A percentile compares a stretch with the other conserved stretches of the same genome.
Evolutionary conservation across 2,888 invertebrate genomes (phyloP).

Genomic region (Osedax fenrisi): DNA sequence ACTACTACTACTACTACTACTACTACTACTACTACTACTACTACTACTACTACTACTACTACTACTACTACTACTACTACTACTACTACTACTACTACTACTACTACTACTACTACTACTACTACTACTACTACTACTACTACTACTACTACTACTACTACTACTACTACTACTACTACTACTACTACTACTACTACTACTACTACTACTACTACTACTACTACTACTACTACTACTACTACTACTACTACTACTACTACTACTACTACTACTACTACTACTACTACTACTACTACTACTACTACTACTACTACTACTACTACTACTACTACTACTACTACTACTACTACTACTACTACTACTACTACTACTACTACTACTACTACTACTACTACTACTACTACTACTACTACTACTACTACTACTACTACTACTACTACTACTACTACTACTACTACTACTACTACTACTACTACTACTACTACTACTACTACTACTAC

Average conservation of each 20-base stretch:
- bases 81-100: constrained; percentile 10
- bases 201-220: background rate
- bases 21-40: background rate
- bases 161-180: constrained; percentile 4
- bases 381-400: too few species aligned
- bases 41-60: background rate
- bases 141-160: background rate
- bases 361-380: too few species aligned
- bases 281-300: constrained; percentile 22
- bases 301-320: constrained; percentile 19
- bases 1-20: constrained; percentile 14
- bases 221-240: constrained; percentile 18
- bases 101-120: constrained; percentile 11
- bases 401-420: background rate
- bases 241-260: constrained; percentile 20
- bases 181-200: background rate
- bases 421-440: constrained; percentile 9
- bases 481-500: constrained; percentile 30
- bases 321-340: background rate
- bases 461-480: constrained; percentile 28
- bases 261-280: constrained; percentile 20
- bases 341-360: constrained; percentile 23
- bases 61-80: constrained; percentile 13
- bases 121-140: constrained; percentile 10
- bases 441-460: constrained; percentile 16